A percentile compares a stretch with the other conserved stretches of the same genome.
Conservation (phyloP, 2,888 invertebrate genomes). For the Keiferia lycopersicella region DNA sequence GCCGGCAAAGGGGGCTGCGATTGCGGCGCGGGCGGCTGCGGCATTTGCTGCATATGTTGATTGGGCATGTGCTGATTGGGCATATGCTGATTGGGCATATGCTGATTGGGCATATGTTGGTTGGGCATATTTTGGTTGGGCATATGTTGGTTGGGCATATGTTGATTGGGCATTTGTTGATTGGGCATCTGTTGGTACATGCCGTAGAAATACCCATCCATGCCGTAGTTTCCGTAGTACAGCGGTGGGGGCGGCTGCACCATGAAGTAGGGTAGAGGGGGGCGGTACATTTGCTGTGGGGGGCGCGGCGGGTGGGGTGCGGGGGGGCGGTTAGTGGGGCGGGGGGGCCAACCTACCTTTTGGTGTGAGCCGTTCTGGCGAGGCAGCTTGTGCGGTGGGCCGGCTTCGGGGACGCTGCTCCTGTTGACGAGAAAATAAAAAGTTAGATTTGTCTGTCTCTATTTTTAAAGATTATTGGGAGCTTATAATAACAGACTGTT, state of each 20-base stretch:
- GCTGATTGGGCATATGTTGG: no score
- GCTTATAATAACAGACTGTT: no score
- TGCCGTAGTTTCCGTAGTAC: conserved; percentile 55
- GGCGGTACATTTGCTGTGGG: conserved; percentile 46
- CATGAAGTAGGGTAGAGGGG: conserved; percentile 65
- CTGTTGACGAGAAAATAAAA: conserved; percentile 32
- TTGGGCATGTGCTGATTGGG: not conserved
- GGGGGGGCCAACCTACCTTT: conserved; percentile 66
- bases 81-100: no score
- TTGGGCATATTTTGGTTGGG: no score
- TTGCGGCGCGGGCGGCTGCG: conserved; percentile 70
- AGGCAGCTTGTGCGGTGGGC: conserved; percentile 60
- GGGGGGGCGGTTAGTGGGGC: conserved; percentile 28
- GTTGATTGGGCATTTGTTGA: conserved; percentile 41
- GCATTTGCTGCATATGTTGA: conserved; percentile 64
- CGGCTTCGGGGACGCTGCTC: conserved; percentile 48
- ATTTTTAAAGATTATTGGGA: no score
- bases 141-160: conserved; percentile 49
- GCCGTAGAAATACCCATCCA: conserved; percentile 55
- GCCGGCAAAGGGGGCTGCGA: conserved; percentile 36
- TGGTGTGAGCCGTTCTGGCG: conserved; percentile 66
- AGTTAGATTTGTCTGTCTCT: no score
- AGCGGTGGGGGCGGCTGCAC: conserved; percentile 68
- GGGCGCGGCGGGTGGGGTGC: conserved; percentile 44
- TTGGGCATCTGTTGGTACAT: conserved; percentile 64